Percentiles rank a stretch among this genome's conserved stretches.
These are phyloP conservation scores for Barnardius zonarius DNA, from an alignment of 2,113 vertebrate genomes.

Conservation along the genomic window DNA sequence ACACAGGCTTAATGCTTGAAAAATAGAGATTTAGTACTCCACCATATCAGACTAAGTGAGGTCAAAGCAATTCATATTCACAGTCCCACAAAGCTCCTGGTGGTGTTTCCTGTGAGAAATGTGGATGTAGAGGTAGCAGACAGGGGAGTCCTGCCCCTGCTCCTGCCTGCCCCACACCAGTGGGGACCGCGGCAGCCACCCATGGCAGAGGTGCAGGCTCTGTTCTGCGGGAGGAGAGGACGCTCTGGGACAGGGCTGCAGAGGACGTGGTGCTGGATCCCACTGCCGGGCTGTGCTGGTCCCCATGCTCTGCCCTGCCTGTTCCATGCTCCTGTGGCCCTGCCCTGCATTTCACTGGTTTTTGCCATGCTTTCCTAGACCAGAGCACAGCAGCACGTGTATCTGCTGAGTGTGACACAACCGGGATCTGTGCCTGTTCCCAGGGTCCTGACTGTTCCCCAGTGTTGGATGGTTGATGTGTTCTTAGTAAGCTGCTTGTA, in stretches of 20 bases:
- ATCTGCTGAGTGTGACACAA: background rate
- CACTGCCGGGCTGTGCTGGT: background rate
- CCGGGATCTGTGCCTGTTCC: background rate
- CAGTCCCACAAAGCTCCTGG: slow-evolving; percentile 17
- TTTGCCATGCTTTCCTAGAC: background rate
- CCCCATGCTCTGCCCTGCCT: background rate
- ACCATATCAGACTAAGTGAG: slow-evolving; percentile 56
- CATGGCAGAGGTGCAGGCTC: rapidly evolving
- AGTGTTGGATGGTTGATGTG: background rate
- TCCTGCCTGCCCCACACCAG: rapidly evolving
- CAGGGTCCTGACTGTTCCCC: background rate
- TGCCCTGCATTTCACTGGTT: rapidly evolving
- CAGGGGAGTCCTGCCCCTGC: background rate
- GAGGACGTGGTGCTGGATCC: background rate
- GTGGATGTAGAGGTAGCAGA: background rate
- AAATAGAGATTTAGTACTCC: slow-evolving; percentile 64
- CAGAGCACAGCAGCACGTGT: rapidly evolving
- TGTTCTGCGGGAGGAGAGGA: rapidly evolving
- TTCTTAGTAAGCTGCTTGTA: background rate
- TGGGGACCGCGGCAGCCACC: background rate
- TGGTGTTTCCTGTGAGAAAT: background rate
- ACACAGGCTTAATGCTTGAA: slow-evolving; percentile 55
- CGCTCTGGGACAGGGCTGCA: background rate
- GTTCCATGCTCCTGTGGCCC: rapidly evolving
- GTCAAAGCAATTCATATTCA: slow-evolving; percentile 65